These are phyloP conservation scores for Pangasius mekongensis DNA, from an alignment of 2,797 vertebrate genomes.

Conservation along the genomic window DNA sequence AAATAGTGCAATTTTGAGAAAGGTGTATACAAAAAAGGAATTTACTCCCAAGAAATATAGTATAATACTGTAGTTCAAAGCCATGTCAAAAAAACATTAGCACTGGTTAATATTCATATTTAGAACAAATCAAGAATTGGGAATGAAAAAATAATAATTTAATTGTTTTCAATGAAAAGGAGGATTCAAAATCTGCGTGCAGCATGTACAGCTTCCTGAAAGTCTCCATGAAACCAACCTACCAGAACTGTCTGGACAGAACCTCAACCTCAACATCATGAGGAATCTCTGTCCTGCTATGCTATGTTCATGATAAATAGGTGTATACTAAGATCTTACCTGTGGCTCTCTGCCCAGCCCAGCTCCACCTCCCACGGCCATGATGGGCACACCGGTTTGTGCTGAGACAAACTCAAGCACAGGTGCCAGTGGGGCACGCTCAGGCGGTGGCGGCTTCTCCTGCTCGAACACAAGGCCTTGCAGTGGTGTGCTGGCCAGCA, in stretches of 20 bases:
- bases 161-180: not conserved
- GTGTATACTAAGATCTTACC: conserved; percentile 69
- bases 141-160: not conserved
- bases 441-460: conserved; percentile 78
- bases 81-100: not conserved
- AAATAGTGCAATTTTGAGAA: not conserved
- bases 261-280: not conserved
- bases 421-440: conserved; percentile 83
- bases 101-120: not conserved
- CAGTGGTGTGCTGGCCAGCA: conserved; percentile 88
- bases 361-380: conserved; percentile 90
- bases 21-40: not conserved
- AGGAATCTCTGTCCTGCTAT: not conserved
- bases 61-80: not conserved
- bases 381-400: conserved; percentile 90
- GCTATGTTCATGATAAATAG: not conserved
- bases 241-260: too few species aligned
- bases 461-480: conserved; percentile 95
- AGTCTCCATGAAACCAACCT: not conserved
- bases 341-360: conserved; percentile 91
- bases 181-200: not conserved
- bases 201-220: not conserved
- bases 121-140: not conserved
- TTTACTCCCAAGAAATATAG: not conserved
- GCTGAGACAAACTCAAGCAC: conserved; percentile 95